These are phyloP conservation scores for Iguana delicatissima DNA, from an alignment of 2,797 vertebrate species.

Conservation along the genomic window DNA sequence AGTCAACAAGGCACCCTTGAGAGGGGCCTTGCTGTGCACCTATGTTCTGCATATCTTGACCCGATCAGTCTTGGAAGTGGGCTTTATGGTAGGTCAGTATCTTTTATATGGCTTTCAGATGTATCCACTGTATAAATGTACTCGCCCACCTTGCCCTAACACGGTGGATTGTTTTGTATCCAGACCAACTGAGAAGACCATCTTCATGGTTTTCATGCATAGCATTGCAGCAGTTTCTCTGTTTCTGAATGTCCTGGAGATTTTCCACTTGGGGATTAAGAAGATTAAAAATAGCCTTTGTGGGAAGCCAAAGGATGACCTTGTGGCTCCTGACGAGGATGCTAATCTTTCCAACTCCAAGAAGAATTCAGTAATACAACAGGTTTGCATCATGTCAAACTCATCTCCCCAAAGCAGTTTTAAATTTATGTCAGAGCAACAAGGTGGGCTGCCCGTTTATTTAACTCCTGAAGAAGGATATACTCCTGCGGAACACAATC, in stretches of 20 bases:
- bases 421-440: constrained; percentile 70
- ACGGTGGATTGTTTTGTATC: constrained; percentile 95
- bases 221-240: constrained; percentile 92
- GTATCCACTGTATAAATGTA: constrained; percentile 91
- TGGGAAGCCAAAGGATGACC: constrained; percentile 68
- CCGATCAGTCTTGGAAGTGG: constrained; percentile 91
- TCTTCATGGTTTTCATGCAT: constrained; percentile 97
- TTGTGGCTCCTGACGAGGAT: constrained; percentile 77
- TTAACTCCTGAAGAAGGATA: constrained; percentile 63
- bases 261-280: constrained; percentile 90
- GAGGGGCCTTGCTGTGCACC: constrained; percentile 90
- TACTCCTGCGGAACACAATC: constrained; percentile 46
- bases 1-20: constrained; percentile 92
- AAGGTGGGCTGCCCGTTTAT: constrained; percentile 61
- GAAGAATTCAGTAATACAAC: constrained; percentile 86
- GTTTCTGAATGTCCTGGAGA: constrained; percentile 92
- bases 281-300: constrained; percentile 88
- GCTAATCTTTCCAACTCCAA: constrained; percentile 82
- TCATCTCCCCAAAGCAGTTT: constrained; percentile 80
- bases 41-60: constrained; percentile 95
- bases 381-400: constrained; percentile 79
- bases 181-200: constrained; percentile 94
- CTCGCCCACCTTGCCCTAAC: constrained; percentile 91
- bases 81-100: constrained; percentile 94
- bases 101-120: constrained; percentile 92